Evolutionary conservation across 2,797 vertebrate genomes (phyloP).

Genomic region (Chelonia mydas): DNA sequence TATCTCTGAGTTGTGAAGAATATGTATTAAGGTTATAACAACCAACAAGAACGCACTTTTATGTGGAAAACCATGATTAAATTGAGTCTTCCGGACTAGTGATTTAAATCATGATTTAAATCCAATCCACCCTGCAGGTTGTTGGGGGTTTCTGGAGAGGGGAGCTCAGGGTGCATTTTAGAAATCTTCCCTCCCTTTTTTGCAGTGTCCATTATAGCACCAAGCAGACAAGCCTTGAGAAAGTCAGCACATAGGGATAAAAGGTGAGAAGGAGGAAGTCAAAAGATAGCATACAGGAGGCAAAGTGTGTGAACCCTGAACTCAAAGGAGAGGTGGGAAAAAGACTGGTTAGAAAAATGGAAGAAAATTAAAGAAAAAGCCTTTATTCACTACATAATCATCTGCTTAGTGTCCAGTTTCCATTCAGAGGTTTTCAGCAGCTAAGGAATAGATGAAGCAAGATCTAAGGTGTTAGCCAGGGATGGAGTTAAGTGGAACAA

Average conservation of each 20-base stretch:
- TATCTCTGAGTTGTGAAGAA: too few species aligned
- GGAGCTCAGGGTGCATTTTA: too few species aligned
- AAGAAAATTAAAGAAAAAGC: neutral
- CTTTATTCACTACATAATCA: neutral
- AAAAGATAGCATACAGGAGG: neutral
- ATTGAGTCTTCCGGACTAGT: too few species aligned
- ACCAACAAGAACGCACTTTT: too few species aligned
- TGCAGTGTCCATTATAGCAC: too few species aligned
- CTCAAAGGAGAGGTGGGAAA: accelerated
- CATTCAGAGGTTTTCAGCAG: neutral
- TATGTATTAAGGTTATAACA: too few species aligned
- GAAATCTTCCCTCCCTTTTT: too few species aligned
- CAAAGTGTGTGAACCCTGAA: neutral
- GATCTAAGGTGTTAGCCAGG: neutral
- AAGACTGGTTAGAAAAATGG: neutral
- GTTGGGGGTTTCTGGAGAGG: neutral
- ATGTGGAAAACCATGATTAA: too few species aligned
- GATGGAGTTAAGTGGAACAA: neutral
- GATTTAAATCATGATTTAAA: too few species aligned
- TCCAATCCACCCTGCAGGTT: neutral
- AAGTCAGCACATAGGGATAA: neutral
- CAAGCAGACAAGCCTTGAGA: too few species aligned
- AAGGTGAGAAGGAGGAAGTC: accelerated
- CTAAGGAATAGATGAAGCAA: neutral
- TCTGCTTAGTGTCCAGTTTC: neutral